Evolutionary conservation across 2,113 vertebrate genomes (phyloP).

Genomic region (Lutjanus erythropterus): DNA sequence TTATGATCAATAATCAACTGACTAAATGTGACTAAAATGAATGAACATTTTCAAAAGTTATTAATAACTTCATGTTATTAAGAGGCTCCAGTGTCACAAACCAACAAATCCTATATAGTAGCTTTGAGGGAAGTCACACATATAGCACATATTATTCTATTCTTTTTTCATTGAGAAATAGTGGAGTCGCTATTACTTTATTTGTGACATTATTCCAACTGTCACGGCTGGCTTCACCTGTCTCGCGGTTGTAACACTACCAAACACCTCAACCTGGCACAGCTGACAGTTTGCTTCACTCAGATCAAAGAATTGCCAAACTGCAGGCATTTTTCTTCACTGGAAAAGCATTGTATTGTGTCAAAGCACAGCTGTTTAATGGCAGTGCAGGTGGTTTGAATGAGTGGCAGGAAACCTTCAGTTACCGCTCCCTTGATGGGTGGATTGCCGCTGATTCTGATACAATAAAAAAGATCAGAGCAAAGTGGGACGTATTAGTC

Average conservation of each 20-base stretch:
- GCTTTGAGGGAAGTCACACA: not conserved
- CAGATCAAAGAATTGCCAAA: constrained; percentile 58
- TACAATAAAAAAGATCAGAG: constrained; percentile 19
- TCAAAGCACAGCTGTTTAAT: constrained; percentile 54
- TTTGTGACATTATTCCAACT: constrained; percentile 11
- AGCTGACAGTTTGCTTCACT: constrained; percentile 48
- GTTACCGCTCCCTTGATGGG: constrained; percentile 32
- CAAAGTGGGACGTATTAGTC: constrained; percentile 11
- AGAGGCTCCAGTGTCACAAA: not conserved
- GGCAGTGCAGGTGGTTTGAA: constrained; percentile 30
- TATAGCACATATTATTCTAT: not conserved
- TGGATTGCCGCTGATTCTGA: constrained; percentile 18
- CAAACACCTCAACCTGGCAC: constrained; percentile 31
- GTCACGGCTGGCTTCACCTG: constrained; percentile 21
- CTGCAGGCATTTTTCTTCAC: constrained; percentile 30
- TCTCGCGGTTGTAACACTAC: constrained; percentile 29
- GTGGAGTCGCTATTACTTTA: not conserved
- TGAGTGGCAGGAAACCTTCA: constrained; percentile 41
- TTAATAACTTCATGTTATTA: no score
- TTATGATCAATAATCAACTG: not conserved
- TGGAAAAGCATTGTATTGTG: constrained; percentile 28
- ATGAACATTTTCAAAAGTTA: no score
- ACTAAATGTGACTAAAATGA: not conserved
- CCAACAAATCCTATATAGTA: not conserved
- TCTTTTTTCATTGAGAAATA: not conserved